phyloP scores from a whole-genome alignment of 2,797 vertebrate species.

The Rhinella marina region DNA sequence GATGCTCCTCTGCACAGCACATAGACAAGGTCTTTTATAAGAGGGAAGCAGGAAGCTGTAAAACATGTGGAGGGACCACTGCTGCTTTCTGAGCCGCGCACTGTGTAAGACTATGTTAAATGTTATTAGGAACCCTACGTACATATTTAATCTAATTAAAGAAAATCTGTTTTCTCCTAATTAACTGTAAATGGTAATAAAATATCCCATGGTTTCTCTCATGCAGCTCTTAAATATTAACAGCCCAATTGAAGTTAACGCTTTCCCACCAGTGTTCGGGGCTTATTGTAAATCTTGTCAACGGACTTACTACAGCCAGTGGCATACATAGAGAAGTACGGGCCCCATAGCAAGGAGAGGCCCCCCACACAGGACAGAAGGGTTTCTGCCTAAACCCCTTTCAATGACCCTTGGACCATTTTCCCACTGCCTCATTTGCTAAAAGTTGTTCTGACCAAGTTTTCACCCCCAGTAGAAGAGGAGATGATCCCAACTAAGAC shows the following conservation, averaged over 20 bases:
- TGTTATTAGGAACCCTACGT: background rate
- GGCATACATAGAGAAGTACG: too few relatives aligned
- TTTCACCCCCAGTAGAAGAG: too few relatives aligned
- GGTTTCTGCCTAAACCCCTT: too few relatives aligned
- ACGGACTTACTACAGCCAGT: background rate
- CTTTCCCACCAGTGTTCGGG: background rate
- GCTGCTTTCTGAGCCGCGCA: background rate
- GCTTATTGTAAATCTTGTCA: background rate
- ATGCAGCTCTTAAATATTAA: constrained; percentile 14
- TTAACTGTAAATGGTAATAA: constrained; percentile 8
- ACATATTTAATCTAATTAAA: constrained; percentile 13
- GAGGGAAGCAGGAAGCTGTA: background rate
- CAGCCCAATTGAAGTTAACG: background rate
- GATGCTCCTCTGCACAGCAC: background rate
- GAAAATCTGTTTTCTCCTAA: constrained; percentile 16
- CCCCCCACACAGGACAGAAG: too few relatives aligned
- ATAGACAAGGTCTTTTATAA: background rate
- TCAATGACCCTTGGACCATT: too few relatives aligned
- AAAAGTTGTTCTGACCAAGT: too few relatives aligned
- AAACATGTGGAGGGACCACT: too few relatives aligned
- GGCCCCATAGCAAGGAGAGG: too few relatives aligned
- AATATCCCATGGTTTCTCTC: background rate
- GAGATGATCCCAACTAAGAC: too few relatives aligned
- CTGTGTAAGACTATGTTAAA: background rate
- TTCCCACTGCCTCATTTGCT: too few relatives aligned